phyloP scores from a whole-genome alignment of 1,140 invertebrate species.

The Meteorus sp. region DNA sequence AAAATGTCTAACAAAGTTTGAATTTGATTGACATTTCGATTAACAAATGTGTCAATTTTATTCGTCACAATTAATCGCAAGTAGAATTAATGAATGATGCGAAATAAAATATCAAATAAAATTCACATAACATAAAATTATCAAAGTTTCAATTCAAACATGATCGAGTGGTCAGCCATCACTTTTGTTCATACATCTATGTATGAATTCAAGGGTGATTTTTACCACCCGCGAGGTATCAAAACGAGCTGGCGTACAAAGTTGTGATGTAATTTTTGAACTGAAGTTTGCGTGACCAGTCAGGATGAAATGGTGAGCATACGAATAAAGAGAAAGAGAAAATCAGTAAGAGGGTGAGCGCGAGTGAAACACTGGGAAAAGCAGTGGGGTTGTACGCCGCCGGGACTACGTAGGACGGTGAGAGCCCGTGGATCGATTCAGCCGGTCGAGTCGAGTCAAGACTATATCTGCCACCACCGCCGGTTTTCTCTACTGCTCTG shows the following conservation, averaged over 20 bases:
- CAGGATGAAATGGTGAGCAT: conserved; percentile 31
- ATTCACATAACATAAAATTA: too few species aligned
- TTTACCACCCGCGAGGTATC: conserved; percentile 6
- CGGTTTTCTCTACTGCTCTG: background rate
- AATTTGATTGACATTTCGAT: too few species aligned
- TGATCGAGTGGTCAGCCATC: too few species aligned
- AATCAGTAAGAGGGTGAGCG: conserved; percentile 12
- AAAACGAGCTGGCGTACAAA: conserved; percentile 23
- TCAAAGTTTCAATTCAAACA: too few species aligned
- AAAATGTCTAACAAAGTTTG: too few species aligned
- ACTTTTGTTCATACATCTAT: too few species aligned
- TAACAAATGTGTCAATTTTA: too few species aligned
- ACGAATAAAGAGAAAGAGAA: conserved; percentile 1
- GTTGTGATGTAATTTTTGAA: conserved; percentile 44
- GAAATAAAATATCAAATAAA: too few species aligned
- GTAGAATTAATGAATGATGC: too few species aligned
- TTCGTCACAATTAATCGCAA: too few species aligned
- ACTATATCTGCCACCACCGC: conserved; percentile 40
- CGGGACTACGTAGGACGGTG: conserved; percentile 35
- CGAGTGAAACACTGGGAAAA: conserved; percentile 9
- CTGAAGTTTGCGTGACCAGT: conserved; percentile 50
- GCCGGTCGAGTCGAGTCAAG: conserved; percentile 55
- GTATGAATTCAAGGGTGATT: too few species aligned
- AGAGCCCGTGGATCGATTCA: conserved; percentile 53
- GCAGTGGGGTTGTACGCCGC: conserved; percentile 6